Evolutionary conservation across 2,888 invertebrate species (phyloP).

Genomic region (Drosophila recens): DNA sequence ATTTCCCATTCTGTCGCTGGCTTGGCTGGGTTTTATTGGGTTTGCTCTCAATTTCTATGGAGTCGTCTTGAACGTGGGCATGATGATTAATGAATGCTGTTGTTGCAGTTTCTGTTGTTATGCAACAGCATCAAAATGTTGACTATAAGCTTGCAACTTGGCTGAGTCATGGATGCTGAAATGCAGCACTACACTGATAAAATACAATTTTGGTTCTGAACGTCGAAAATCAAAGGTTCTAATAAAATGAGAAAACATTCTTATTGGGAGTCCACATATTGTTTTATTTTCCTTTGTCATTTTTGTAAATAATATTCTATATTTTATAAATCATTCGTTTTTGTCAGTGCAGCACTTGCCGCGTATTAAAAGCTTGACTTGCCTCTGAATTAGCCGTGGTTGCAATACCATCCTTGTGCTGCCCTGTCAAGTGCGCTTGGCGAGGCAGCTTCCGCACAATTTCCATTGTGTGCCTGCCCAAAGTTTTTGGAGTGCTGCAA

Average conservation of each 20-base stretch:
- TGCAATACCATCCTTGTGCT: constrained; percentile 20
- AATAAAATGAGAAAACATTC: too few species aligned
- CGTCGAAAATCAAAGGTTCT: too few species aligned
- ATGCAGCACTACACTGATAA: constrained; percentile 1
- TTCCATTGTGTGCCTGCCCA: constrained; percentile 52
- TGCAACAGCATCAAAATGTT: constrained; percentile 48
- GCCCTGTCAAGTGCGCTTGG: constrained; percentile 20
- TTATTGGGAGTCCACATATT: too few species aligned
- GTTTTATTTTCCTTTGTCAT: background rate
- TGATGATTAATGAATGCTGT: constrained; percentile 69
- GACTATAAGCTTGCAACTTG: constrained; percentile 25
- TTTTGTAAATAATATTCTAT: background rate
- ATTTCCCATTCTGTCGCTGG: constrained; percentile 31
- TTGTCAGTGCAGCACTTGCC: background rate
- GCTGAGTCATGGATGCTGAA: constrained; percentile 50
- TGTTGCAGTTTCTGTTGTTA: constrained; percentile 19
- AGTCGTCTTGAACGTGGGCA: constrained; percentile 35
- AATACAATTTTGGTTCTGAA: background rate
- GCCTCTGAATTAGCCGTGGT: constrained; percentile 18
- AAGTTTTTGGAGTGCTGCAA: constrained; percentile 53
- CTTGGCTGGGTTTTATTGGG: constrained; percentile 46
- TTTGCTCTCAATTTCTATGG: constrained; percentile 48
- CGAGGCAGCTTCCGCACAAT: constrained; percentile 67
- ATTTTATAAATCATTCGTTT: background rate
- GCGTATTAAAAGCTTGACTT: constrained; percentile 49